phyloP scores from a whole-genome alignment of 2,888 invertebrate genomes.

The Holacanthella duospinosa region DNA sequence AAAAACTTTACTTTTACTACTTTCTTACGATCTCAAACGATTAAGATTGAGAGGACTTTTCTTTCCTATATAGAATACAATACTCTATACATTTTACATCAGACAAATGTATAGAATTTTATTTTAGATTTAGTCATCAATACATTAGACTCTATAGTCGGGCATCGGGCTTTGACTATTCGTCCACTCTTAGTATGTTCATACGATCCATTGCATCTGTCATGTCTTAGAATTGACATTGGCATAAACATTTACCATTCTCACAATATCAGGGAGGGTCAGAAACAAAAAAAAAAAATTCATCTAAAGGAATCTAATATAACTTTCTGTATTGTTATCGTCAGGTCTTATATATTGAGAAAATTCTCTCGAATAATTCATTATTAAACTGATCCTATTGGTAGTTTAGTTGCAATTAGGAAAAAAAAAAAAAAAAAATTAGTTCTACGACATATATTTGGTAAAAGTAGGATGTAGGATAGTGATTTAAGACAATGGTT shows the following conservation, averaged over 20 bases:
- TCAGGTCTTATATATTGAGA: too few species aligned
- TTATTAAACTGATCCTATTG: too few species aligned
- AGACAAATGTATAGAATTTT: neutral
- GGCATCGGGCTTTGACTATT: neutral
- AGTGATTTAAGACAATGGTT: too few species aligned
- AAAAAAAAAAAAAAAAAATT: too few species aligned
- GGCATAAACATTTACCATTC: conserved; percentile 3
- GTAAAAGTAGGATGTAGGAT: too few species aligned
- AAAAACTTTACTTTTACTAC: neutral
- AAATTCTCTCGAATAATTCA: too few species aligned
- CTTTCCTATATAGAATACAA: neutral
- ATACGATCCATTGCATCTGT: neutral
- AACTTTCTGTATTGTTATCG: too few species aligned
- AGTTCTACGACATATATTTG: too few species aligned
- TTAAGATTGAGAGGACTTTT: conserved; percentile 4
- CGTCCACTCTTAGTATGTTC: neutral
- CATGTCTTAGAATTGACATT: conserved; percentile 1
- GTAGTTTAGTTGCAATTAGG: too few species aligned
- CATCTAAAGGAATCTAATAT: neutral
- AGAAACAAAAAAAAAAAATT: neutral
- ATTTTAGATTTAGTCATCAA: neutral
- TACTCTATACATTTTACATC: neutral
- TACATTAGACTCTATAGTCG: too few species aligned
- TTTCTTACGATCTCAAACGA: neutral
- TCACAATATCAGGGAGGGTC: neutral